These are phyloP conservation scores for Megathymus violae DNA, from an alignment of 1,140 invertebrate genomes.

Conservation along the genomic window DNA sequence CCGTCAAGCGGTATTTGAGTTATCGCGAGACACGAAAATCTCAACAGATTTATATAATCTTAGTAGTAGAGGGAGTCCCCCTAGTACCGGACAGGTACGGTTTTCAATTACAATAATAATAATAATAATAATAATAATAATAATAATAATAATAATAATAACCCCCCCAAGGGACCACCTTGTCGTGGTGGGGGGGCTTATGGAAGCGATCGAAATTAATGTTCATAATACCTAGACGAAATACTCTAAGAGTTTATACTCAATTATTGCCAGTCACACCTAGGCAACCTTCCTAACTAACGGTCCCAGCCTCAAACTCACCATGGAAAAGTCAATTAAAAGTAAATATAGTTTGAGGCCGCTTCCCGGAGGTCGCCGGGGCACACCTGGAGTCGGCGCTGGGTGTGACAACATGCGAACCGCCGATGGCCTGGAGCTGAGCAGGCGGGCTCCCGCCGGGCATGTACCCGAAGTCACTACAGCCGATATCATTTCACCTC, in stretches of 20 bases:
- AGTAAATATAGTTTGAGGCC: slow-evolving; percentile 19
- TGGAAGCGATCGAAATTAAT: background rate
- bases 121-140: background rate
- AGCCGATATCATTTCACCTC: slow-evolving; percentile 2
- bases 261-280: background rate
- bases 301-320: background rate
- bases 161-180: slow-evolving; percentile 4
- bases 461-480: slow-evolving; percentile 16
- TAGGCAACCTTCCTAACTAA: background rate
- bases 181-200: slow-evolving; percentile 3
- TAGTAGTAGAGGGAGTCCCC: too few species aligned
- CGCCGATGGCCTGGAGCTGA: slow-evolving; percentile 15
- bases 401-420: slow-evolving; percentile 13
- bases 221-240: background rate
- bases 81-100: too few species aligned
- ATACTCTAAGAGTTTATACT: background rate
- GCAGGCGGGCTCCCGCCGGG: slow-evolving; percentile 14
- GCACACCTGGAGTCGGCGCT: slow-evolving; percentile 32
- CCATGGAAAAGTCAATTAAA: slow-evolving; percentile 4
- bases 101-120: too few species aligned
- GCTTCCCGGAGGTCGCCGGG: slow-evolving; percentile 34
- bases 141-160: slow-evolving; percentile 4
- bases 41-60: too few species aligned
- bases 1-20: too few species aligned
- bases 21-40: too few species aligned